Percentiles rank a stretch among this genome's conserved stretches.
Evolutionary conservation across 2,888 invertebrate genomes (phyloP).

Genomic region (Drosophila fulvimacula): DNA sequence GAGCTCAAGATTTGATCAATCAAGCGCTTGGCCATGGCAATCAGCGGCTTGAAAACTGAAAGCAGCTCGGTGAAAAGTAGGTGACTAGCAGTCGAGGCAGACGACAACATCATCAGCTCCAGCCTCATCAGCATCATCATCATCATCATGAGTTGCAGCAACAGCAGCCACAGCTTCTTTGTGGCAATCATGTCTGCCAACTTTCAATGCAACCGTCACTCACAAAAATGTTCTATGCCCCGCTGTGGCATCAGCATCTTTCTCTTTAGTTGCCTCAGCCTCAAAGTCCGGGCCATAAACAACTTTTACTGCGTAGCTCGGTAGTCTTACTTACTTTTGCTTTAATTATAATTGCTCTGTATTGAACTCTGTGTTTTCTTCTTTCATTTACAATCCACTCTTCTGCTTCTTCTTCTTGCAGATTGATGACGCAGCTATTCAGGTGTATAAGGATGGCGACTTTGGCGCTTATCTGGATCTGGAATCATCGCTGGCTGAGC

Average conservation of each 20-base stretch:
- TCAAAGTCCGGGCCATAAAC: constrained; percentile 62
- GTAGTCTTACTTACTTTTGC: constrained; percentile 61
- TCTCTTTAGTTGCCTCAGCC: constrained; percentile 50
- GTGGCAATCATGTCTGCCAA: constrained; percentile 62
- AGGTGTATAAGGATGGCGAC: constrained; percentile 98
- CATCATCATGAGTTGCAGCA: constrained; percentile 16
- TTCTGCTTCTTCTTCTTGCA: constrained; percentile 82
- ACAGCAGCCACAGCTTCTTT: constrained; percentile 3
- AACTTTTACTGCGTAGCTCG: constrained; percentile 74
- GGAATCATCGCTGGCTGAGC: constrained; percentile 98
- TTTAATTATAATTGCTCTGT: constrained; percentile 71
- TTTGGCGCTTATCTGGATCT: constrained; percentile 98
- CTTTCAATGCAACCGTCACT: constrained; percentile 70
- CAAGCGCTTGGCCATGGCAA: constrained; percentile 59
- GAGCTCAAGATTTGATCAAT: constrained; percentile 65
- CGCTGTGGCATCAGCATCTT: constrained; percentile 59
- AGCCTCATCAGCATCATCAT: constrained; percentile 19
- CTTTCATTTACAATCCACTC: neutral
- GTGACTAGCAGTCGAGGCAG: constrained; percentile 59
- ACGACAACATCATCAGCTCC: constrained; percentile 29
- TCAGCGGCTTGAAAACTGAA: constrained; percentile 63
- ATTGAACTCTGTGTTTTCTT: constrained; percentile 23
- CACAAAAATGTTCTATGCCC: constrained; percentile 68
- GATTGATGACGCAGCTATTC: constrained; percentile 98
- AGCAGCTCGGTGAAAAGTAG: constrained; percentile 70